A percentile compares a stretch with the other conserved stretches of the same genome.
phyloP scores from a whole-genome alignment of 1,140 invertebrate genomes.

The Drosophila pallidifrons region DNA sequence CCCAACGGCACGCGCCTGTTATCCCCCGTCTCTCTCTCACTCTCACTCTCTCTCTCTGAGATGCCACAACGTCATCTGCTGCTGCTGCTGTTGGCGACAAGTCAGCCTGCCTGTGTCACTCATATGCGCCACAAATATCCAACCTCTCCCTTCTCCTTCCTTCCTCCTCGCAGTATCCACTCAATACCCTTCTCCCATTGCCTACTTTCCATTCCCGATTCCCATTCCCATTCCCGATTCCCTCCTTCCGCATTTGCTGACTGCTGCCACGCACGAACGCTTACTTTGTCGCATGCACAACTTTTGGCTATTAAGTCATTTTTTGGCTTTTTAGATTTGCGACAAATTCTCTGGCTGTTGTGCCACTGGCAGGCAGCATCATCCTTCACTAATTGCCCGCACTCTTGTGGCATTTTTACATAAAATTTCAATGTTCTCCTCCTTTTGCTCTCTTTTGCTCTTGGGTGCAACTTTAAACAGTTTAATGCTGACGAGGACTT shows the following conservation, averaged over 20 bases:
- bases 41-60: slow-evolving; percentile 2
- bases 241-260: background rate
- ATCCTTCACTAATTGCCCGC: slow-evolving; percentile 52
- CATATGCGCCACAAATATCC: slow-evolving; percentile 80
- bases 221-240: background rate
- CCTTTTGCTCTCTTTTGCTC: background rate
- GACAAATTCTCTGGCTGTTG: slow-evolving; percentile 67
- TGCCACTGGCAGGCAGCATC: slow-evolving; percentile 14
- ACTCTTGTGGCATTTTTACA: slow-evolving; percentile 52
- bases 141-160: slow-evolving; percentile 15
- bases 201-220: slow-evolving; percentile 1
- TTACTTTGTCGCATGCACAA: slow-evolving; percentile 82
- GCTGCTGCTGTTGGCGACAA: slow-evolving; percentile 56
- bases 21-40: background rate
- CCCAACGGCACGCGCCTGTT: slow-evolving; percentile 73
- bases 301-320: slow-evolving; percentile 83
- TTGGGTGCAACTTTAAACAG: slow-evolving; percentile 42
- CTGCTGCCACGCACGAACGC: slow-evolving; percentile 79
- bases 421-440: slow-evolving; percentile 18
- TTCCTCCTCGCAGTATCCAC: background rate
- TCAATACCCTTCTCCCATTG: background rate
- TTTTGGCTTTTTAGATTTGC: slow-evolving; percentile 82
- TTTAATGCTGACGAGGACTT: slow-evolving; percentile 37
- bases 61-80: background rate
- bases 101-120: slow-evolving; percentile 76